phyloP scores from a whole-genome alignment of 2,888 invertebrate species.

The Harmothoe impar region DNA sequence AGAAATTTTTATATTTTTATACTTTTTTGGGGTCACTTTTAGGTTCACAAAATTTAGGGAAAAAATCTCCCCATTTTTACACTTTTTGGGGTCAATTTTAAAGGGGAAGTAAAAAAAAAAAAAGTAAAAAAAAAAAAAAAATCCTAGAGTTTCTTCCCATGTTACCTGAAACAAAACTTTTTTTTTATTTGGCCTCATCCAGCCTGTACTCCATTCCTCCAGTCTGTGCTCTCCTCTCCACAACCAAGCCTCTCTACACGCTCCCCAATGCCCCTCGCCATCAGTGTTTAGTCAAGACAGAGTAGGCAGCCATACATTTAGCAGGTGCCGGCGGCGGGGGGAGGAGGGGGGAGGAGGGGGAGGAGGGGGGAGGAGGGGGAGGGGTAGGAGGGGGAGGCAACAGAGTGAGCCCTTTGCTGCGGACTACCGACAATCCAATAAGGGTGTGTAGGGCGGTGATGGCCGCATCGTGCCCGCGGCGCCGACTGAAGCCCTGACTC shows the following conservation, averaged over 20 bases:
- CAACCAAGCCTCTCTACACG: neutral
- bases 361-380: neutral
- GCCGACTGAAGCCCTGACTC: neutral
- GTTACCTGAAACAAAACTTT: too few relatives aligned
- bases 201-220: too few relatives aligned
- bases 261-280: constrained; percentile 26
- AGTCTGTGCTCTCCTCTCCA: neutral
- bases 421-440: constrained; percentile 54
- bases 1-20: too few relatives aligned
- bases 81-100: too few relatives aligned
- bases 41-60: too few relatives aligned
- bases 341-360: neutral
- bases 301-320: constrained; percentile 53
- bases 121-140: too few relatives aligned
- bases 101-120: too few relatives aligned
- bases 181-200: too few relatives aligned
- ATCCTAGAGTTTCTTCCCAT: too few relatives aligned
- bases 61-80: too few relatives aligned
- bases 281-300: constrained; percentile 52
- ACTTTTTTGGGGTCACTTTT: too few relatives aligned
- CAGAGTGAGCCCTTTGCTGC: neutral
- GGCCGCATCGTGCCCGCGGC: neutral
- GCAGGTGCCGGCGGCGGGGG: constrained; percentile 7
- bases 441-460: constrained; percentile 25
- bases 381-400: neutral